Conservation (phyloP, 2,888 invertebrate genomes). For the Elegia similella region DNA sequence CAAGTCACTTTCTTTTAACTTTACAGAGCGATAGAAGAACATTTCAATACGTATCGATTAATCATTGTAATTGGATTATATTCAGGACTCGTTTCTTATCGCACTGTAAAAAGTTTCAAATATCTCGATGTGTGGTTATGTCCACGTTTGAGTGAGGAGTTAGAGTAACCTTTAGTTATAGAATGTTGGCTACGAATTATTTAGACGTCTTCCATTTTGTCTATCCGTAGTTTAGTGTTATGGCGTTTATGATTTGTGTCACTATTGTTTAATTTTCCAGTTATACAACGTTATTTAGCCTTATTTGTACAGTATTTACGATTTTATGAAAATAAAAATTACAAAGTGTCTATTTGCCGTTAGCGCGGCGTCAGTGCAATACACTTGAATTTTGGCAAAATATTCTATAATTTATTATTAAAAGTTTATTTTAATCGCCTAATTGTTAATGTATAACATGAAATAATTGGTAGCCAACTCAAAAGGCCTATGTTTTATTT, state of each 20-base stretch:
- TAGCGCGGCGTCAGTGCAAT: constrained; percentile 73
- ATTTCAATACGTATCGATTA: constrained; percentile 17
- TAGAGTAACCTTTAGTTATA: constrained; percentile 59
- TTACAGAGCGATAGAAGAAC: constrained; percentile 18
- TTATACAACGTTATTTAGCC: constrained; percentile 34
- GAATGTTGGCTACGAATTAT: constrained; percentile 80
- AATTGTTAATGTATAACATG: constrained; percentile 48
- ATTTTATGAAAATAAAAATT: constrained; percentile 34
- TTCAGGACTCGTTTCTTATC: constrained; percentile 15
- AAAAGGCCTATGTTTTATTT: constrained; percentile 66
- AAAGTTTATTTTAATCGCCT: constrained; percentile 40
- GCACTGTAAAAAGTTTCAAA: constrained; percentile 16
- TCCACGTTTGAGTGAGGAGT: constrained; percentile 53
- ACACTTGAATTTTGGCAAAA: constrained; percentile 59
- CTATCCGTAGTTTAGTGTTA: constrained; percentile 38
- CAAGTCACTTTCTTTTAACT: constrained; percentile 6
- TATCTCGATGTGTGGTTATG: constrained; percentile 30
- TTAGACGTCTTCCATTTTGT: constrained; percentile 75
- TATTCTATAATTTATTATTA: constrained; percentile 61
- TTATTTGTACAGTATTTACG: constrained; percentile 47
- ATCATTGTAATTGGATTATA: constrained; percentile 16
- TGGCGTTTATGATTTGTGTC: constrained; percentile 33
- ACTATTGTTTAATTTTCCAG: constrained; percentile 22
- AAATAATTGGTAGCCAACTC: constrained; percentile 80
- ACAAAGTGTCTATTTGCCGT: constrained; percentile 49